Base-by-base conservation (phyloP, 1,140 invertebrate species). In the Anastrepha ludens region DNA sequence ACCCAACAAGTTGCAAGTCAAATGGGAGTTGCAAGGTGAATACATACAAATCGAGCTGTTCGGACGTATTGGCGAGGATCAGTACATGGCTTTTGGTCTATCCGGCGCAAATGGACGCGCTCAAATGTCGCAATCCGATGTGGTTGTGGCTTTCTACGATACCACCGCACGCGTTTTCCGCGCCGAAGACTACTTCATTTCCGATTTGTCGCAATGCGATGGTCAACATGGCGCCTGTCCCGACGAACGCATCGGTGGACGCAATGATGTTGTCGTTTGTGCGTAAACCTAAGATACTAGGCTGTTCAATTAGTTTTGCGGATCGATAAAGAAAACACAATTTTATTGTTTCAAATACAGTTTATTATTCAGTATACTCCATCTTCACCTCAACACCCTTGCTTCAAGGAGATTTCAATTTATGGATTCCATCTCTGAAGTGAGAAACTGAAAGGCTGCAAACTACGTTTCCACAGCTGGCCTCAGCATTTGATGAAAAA, bases 11-110 rank as follows among this genome's bases (percentile, higher is more conserved):
- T 93, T 98, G 59, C 97, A 98, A 94, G 96, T 98, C 1, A 95
- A 96, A 86, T 98, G 97, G 97, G 95, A 97, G 89, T 93, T 97
- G 88, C 94, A 96, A 91, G 96, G 95, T 6, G 96, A 97, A 39
- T 94, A 95, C 67, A 94, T 98, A 2, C 95, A 97, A 90, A 96
- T 98, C 67, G 96, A 96, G 13, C 92, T 98, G 13, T 95, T 97
- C 1, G 97, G 96, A 0, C 94, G 95, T 50, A 97, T 98, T 55
- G 94, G 94, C 13, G 96, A 97, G 88, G 96, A 98, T 90, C 97
- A 98, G 91, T 98, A 98, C 90, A 96, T 98, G 93, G 96, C 97
- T 1, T 97, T 98, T 88, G 98, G 98, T 0, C 93, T 98, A 2
- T 97, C 97, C 3, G 97, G 97, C 0, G 95, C 95, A 55, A 95